A percentile compares a stretch with the other conserved stretches of the same genome.
These are phyloP conservation scores for Camponotus vicinus DNA, from an alignment of 1,140 invertebrate genomes.

Conservation along the genomic window DNA sequence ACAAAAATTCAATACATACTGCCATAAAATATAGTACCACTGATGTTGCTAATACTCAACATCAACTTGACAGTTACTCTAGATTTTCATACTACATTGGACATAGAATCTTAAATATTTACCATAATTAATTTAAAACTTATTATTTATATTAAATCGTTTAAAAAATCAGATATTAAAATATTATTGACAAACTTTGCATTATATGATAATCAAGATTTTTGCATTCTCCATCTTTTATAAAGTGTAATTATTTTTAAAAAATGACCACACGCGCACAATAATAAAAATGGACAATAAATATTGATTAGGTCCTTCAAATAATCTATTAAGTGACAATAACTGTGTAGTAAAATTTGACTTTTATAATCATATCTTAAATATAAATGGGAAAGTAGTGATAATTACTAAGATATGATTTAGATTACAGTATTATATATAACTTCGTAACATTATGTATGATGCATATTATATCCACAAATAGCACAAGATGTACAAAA, in stretches of 20 bases:
- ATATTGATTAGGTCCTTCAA: background rate
- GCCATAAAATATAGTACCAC: slow-evolving; percentile 34
- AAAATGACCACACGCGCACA: background rate
- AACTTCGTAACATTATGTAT: slow-evolving; percentile 25
- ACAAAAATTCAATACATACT: slow-evolving; percentile 34
- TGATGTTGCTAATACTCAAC: background rate
- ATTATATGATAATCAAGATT: background rate
- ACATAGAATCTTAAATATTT: slow-evolving; percentile 26
- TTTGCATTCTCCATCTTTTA: background rate
- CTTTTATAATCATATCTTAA: background rate
- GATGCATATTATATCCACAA: slow-evolving; percentile 36
- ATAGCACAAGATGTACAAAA: slow-evolving; percentile 59
- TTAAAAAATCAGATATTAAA: background rate
- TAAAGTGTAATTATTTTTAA: background rate
- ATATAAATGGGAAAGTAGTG: background rate
- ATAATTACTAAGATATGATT: background rate
- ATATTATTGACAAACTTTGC: background rate
- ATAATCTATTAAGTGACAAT: background rate
- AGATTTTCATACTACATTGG: background rate
- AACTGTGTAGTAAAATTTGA: background rate
- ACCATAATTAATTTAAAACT: background rate
- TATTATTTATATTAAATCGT: background rate
- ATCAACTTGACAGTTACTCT: background rate
- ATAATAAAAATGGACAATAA: slow-evolving; percentile 5
- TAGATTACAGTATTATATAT: background rate